Conservation (phyloP, 1,140 invertebrate species). For the Dinothrombium tinctorium region DNA sequence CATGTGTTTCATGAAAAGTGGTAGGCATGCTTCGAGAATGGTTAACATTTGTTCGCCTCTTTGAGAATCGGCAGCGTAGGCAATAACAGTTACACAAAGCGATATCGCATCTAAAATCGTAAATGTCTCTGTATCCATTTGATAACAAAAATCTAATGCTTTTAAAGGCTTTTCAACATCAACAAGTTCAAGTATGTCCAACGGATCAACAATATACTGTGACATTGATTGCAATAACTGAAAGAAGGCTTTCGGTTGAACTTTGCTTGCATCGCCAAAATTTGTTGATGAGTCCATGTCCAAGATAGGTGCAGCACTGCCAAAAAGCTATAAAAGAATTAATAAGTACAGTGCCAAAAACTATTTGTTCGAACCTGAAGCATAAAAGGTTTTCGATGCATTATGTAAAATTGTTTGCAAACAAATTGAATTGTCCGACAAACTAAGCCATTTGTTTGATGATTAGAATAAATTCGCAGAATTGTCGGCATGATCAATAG, state of each 20-base stretch:
- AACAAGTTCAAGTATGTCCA: constrained; percentile 84
- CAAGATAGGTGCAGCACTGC: constrained; percentile 80
- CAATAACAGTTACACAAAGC: constrained; percentile 86
- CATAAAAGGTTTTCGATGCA: constrained; percentile 95
- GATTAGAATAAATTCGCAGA: constrained; percentile 83
- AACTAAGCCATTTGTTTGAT: constrained; percentile 78
- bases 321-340: constrained; percentile 63
- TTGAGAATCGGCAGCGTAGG: constrained; percentile 82
- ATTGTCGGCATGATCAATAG: constrained; percentile 91
- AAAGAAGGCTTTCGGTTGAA: constrained; percentile 17
- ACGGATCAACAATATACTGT: constrained; percentile 69
- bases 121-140: constrained; percentile 82
- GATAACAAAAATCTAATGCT: constrained; percentile 90
- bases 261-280: constrained; percentile 28
- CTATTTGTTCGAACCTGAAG: constrained; percentile 25
- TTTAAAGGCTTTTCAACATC: constrained; percentile 85
- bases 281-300: constrained; percentile 46
- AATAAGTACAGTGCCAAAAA: not conserved
- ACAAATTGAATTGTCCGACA: constrained; percentile 89
- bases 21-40: constrained; percentile 83
- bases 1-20: constrained; percentile 78
- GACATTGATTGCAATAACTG: constrained; percentile 39
- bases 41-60: constrained; percentile 93
- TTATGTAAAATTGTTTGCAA: constrained; percentile 91
- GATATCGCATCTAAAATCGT: constrained; percentile 79